Percentiles rank a stretch among this genome's conserved stretches.
phyloP scores from a whole-genome alignment of 2,797 vertebrate species.

The Rhadinocentrus ornatus region DNA sequence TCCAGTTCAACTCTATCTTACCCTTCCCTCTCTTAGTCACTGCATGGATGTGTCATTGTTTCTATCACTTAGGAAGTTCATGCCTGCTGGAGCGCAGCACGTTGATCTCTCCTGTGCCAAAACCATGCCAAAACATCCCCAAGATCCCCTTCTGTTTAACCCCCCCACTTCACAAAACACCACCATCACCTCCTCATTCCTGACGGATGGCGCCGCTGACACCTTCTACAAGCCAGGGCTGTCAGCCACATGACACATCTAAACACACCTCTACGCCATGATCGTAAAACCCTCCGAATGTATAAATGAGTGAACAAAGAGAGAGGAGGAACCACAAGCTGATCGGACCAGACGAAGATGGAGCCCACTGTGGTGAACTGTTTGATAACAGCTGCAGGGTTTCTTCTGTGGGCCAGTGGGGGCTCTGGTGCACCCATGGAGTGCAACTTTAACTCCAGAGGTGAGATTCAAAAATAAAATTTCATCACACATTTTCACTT shows the following conservation, averaged over 20 bases:
- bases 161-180: conserved; percentile 51
- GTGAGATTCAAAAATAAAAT: conserved; percentile 56
- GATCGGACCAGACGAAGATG: conserved; percentile 65
- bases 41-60: conserved; percentile 87
- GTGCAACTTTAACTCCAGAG: conserved; percentile 84
- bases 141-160: conserved; percentile 50
- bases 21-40: conserved; percentile 81
- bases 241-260: conserved; percentile 62
- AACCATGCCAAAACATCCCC: conserved; percentile 86
- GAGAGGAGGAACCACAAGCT: conserved; percentile 43
- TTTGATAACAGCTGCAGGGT: conserved; percentile 59
- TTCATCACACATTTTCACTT: not conserved
- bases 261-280: conserved; percentile 73
- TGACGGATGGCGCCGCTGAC: conserved; percentile 74
- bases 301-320: conserved; percentile 79
- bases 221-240: conserved; percentile 60
- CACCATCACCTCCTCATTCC: conserved; percentile 58
- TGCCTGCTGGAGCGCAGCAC: conserved; percentile 90
- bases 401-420: conserved; percentile 69
- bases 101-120: conserved; percentile 86
- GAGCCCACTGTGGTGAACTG: conserved; percentile 60
- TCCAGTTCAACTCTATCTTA: conserved; percentile 57
- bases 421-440: conserved; percentile 74
- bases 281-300: conserved; percentile 72
- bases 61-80: conserved; percentile 88